Evolutionary conservation across 2,113 vertebrate species (phyloP), one percentile per base, ranked within the genome.

Genomic region (Cyphomyrus discorhynchus): DNA sequence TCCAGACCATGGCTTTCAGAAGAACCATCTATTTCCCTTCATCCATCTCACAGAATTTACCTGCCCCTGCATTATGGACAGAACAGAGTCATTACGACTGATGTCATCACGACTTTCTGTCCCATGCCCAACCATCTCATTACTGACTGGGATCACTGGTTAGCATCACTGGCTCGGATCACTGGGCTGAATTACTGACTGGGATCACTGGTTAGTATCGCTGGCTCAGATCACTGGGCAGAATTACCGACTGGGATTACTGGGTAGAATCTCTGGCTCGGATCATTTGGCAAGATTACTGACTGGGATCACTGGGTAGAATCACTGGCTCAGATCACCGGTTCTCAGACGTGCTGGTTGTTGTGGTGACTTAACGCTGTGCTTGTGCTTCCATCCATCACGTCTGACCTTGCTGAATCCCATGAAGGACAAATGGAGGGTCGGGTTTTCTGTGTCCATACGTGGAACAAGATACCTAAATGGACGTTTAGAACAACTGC

Each of bases 81-180:
- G 56, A 45, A 45, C 21, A 47, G 85, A 62, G 70, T 87, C 88
- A 91, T 66, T 27, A 24, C 56, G 5, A 24, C n/a, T 58, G 86
- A 27, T 84, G 70, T 88, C 82, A 90, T 89, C 87, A 91, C 77
- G 9, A 45, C 56, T 77, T 52, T 46, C 77, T 58, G 13, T 17
- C 86, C 35, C 45, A 3, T 24, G 8, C 5, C 45, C 56, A 52
- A 15, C 24, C 89, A 49, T 56, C 49, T 56, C 1, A 31, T 35
- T 3, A 74, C n/a, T 35, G 10, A 7, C 27, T 74, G 9, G 27
- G 66, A 35, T 74, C 66, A 70, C 62, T 70, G 62, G 62, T 8
- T 31, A 31, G n/a, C 9, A 70, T 70, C 9, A n/a, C 21, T 70
- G 21, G n/a, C 62, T n/a, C 2, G 9, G 27, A 9, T 70, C 62